Conservation (phyloP, 2,888 invertebrate genomes). For the Psylliodes chrysocephalus region DNA sequence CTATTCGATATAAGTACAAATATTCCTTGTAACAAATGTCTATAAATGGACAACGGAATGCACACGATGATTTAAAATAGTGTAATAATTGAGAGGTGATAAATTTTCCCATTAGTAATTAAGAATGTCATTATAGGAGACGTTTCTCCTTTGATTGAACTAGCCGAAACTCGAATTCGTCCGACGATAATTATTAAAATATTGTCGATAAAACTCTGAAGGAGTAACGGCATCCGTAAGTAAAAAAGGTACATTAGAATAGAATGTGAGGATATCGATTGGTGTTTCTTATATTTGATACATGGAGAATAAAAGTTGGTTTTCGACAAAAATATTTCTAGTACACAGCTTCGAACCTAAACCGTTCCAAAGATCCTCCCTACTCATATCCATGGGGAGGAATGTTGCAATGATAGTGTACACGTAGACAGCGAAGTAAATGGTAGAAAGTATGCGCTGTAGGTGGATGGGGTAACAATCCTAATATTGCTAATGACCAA, state of each 20-base stretch:
- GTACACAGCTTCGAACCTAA: no score
- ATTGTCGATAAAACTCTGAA: conserved; percentile 16
- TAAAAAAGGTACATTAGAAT: not conserved
- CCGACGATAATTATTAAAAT: conserved; percentile 35
- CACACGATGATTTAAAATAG: conserved; percentile 50
- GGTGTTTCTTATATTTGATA: no score
- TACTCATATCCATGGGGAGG: no score
- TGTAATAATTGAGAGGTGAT: conserved; percentile 55
- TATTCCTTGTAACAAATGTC: conserved; percentile 44
- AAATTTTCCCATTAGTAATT: conserved; percentile 50
- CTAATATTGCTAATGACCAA: no score
- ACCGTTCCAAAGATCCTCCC: no score
- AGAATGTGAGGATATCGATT: no score
- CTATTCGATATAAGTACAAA: conserved; percentile 35
- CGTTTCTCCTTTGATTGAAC: conserved; percentile 39
- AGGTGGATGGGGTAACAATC: no score
- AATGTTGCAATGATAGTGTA: no score
- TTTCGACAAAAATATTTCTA: no score
- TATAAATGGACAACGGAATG: conserved; percentile 55
- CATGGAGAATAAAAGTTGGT: no score
- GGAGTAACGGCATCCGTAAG: not conserved
- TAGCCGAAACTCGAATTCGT: conserved; percentile 42
- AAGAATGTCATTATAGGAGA: conserved; percentile 39
- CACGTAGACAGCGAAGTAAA: no score
- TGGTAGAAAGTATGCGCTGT: no score